These are phyloP conservation scores for Chiroxiphia lanceolata DNA, from an alignment of 2,797 vertebrate species.

Conservation along the genomic window DNA sequence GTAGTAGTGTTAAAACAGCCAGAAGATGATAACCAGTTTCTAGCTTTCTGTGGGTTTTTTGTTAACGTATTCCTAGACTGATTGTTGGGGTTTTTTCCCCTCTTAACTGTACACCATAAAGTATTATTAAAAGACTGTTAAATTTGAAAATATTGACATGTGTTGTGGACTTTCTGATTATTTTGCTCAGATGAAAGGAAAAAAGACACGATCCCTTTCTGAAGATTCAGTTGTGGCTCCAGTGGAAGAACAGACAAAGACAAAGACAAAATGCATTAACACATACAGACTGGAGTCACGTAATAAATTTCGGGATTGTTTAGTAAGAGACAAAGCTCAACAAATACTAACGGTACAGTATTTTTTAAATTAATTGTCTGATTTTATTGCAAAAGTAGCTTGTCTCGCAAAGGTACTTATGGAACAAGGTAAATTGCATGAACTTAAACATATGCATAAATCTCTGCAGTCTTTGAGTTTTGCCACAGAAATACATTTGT, in stretches of 20 bases:
- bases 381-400: not conserved
- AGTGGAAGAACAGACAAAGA: constrained; percentile 53
- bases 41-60: not conserved
- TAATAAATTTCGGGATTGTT: constrained; percentile 52
- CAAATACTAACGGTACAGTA: constrained; percentile 63
- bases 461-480: not conserved
- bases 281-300: constrained; percentile 70
- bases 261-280: constrained; percentile 58
- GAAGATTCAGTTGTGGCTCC: constrained; percentile 24
- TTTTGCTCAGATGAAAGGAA: constrained; percentile 46
- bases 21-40: not conserved
- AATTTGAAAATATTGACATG: not conserved
- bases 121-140: not conserved
- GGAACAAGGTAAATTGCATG: not conserved
- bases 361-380: not conserved
- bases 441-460: not conserved
- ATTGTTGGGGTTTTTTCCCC: not conserved
- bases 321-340: constrained; percentile 67
- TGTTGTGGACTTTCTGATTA: not conserved
- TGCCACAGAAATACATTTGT: not conserved
- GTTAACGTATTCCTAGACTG: not conserved
- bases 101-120: not conserved
- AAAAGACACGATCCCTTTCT: not conserved
- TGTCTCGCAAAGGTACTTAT: not conserved
- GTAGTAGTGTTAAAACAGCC: not conserved